Evolutionary conservation across 2,888 invertebrate genomes (phyloP).

Genomic region (Mantis religiosa): DNA sequence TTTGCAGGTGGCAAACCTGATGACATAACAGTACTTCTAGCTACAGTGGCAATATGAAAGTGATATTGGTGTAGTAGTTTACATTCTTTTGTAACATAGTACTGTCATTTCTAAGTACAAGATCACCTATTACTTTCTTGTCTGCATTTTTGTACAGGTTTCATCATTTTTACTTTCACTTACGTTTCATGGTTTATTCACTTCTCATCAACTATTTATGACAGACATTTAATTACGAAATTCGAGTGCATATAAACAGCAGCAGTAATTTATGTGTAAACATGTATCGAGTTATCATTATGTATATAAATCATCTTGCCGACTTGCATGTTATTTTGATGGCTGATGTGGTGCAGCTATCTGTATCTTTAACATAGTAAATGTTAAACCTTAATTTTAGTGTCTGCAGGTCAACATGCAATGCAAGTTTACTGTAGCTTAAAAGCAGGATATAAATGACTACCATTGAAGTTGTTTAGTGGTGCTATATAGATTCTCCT

Average conservation of each 20-base stretch:
- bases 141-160: neutral
- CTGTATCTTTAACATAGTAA: neutral
- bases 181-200: neutral
- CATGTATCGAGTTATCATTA: neutral
- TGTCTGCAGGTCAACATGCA: neutral
- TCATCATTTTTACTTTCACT: neutral
- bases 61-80: slow-evolving; percentile 15
- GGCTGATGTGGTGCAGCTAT: neutral
- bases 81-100: slow-evolving; percentile 29
- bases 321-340: neutral
- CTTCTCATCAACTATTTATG: neutral
- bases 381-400: neutral
- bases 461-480: neutral
- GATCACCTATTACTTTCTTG: neutral
- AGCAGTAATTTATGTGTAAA: neutral
- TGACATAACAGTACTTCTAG: slow-evolving; percentile 95
- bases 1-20: slow-evolving; percentile 94
- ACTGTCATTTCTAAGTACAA: slow-evolving; percentile 1
- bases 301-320: slow-evolving; percentile 1
- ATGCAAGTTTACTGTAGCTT: neutral
- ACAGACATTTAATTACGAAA: neutral
- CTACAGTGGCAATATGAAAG: slow-evolving; percentile 70
- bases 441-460: neutral
- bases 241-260: neutral
- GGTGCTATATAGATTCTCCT: neutral